These are phyloP conservation scores for Urocyon cinereoargenteus DNA, from an alignment of 2,797 vertebrate genomes.

Conservation along the genomic window DNA sequence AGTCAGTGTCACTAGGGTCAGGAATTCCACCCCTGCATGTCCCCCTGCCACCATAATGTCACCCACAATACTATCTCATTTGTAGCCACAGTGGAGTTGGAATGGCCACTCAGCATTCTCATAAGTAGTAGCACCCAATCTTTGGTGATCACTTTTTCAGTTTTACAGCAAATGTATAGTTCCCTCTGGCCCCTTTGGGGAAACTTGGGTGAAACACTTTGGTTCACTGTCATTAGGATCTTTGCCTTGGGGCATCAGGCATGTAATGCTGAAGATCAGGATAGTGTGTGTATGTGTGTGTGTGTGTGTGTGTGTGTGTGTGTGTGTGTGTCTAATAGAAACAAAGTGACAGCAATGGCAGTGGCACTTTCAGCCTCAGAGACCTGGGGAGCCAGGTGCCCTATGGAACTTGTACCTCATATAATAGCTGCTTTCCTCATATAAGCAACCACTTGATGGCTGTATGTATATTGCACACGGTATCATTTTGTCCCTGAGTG, in stretches of 20 bases:
- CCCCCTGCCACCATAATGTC: neutral
- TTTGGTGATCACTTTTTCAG: neutral
- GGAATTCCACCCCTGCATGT: neutral
- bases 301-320: neutral
- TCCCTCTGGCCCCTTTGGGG: neutral
- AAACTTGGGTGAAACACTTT: neutral
- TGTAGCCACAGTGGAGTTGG: neutral
- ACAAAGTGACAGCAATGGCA: neutral
- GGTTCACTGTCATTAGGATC: neutral
- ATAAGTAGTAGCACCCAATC: neutral
- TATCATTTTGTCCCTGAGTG: neutral
- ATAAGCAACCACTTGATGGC: fast-evolving
- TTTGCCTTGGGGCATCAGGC: neutral
- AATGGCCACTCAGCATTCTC: neutral
- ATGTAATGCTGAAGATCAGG: neutral
- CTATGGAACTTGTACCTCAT: neutral
- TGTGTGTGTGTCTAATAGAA: neutral
- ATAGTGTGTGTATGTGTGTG: neutral
- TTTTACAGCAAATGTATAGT: neutral
- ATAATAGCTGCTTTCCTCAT: neutral
- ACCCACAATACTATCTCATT: neutral
- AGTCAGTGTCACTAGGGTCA: neutral
- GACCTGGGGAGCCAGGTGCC: neutral
- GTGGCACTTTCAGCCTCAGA: neutral
- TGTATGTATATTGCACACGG: too few species aligned